These are phyloP conservation scores for Phoxinus phoxinus DNA, from an alignment of 2,113 vertebrate species.

Conservation along the genomic window DNA sequence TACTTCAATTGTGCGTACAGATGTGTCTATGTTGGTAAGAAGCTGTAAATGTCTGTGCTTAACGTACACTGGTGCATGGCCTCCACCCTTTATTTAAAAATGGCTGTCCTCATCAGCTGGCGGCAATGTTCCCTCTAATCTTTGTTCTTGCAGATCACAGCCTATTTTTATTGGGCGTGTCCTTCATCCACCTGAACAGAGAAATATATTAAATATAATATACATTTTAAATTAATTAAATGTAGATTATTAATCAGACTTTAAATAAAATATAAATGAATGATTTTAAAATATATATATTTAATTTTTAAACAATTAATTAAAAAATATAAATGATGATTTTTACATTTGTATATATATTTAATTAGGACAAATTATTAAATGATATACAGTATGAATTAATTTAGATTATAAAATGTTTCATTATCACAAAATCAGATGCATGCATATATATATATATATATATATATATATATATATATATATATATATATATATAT, in stretches of 20 bases:
- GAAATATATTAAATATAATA: neutral
- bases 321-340: too few relatives aligned
- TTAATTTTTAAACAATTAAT: too few relatives aligned
- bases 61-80: conserved; percentile 2
- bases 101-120: neutral
- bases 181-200: conserved; percentile 1
- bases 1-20: conserved; percentile 17
- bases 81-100: conserved; percentile 37
- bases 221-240: neutral
- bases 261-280: too few relatives aligned
- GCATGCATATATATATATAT: too few relatives aligned
- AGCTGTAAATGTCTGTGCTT: conserved; percentile 20
- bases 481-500: too few relatives aligned
- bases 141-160: neutral
- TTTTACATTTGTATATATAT: too few relatives aligned
- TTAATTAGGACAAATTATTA: neutral
- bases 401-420: neutral
- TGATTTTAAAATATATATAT: too few relatives aligned
- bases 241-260: neutral
- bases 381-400: neutral
- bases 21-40: conserved; percentile 46
- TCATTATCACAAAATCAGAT: neutral
- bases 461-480: too few relatives aligned
- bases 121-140: conserved; percentile 11
- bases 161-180: neutral